Base-by-base conservation (phyloP, 2,888 invertebrate species). In the Lycocerus yunnanus region DNA sequence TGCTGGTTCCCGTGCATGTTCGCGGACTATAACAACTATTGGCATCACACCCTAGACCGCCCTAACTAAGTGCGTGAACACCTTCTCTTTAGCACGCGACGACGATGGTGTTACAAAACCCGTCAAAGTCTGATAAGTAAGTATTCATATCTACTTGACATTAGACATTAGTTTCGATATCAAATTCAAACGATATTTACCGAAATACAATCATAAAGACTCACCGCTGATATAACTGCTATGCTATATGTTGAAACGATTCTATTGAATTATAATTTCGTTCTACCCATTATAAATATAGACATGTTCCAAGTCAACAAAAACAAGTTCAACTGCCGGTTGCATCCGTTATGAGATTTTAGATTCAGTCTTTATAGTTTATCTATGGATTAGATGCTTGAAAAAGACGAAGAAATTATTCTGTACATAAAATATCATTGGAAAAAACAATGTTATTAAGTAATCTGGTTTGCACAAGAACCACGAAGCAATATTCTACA, bases 1-100 rank as follows among this genome's bases (percentile, higher is more conserved):
- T 81, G 82, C 74, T 71, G 73, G 78, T 82, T 81, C 82, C 81
- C 82, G 82, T 82, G 83, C 83, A 82, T 83, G 83, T 80, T 80
- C 80, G 77, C 75, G 73, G 79, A 77, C 79, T 80, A 83, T 83
- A 81, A 79, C 79, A 73, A 73, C 74, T 79, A 77, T 79, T 77
- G 78, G 78, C 76, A 78, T 78, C 78, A 81, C 81, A 80, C 81
- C 81, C 79, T 80, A 77, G 73, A 69, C 81, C 82, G 82, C 82
- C 82, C 80, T 78, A 71, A 73, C 78, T 82, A 82, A 82, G 79
- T 78, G 80, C 79, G 77, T 79, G 77, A 78, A 81, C 82, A 82
- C 82, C 81, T 82, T 69, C 69, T 68, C 21, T 66, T 66, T 58
- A 76, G 75, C 78, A 79, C 81, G 81, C 81, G 80, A 80, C 80